Base-by-base conservation (phyloP, 2,113 vertebrate genomes). In the Gymnogyps californianus region DNA sequence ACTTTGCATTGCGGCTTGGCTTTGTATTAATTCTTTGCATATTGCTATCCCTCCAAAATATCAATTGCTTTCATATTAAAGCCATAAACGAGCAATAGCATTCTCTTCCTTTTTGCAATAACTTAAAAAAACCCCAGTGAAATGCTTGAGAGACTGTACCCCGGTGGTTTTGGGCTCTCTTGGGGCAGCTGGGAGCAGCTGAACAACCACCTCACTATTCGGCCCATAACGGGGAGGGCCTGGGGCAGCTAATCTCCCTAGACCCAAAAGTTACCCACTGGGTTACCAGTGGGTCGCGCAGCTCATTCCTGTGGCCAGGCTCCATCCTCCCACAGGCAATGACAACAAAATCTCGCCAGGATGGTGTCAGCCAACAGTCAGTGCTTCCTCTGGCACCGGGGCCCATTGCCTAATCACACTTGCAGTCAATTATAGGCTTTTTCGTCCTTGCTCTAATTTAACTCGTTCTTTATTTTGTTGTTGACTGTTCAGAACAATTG, bases 191-290 rank as follows among this genome's bases (percentile, higher is more conserved):
- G 32, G 57, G 21, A 59, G 57, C 20, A 59, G 34, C 57, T 59
- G 57, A 59, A 59, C 57, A 59, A n/a, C 57, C 57, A 59, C 34
- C 19, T 21, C 34, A n/a, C 57, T 59, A 24, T 59, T 59, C 3
- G 21, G 34, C 38, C 36, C 42, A 52, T 96, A 84, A 93, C 26
- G 58, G 74, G 94, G 95, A 93, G 91, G 95, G 87, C 89, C 87
- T 57, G 89, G 86, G 80, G 34, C 77, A 55, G 76, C 66, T 20
- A 61, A 71, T 69, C 78, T 77, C 87, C 17, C 11, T 21, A 34
- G 86, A 75, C 90, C 92, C 57, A 59, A 59, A 59, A 59, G 32
- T 38, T 38, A 38, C 38, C 38, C 32, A 66, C 44, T 32, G 47
- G 75, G 54, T 55, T 34, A 52, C n/a, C 57, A 83, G 52, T 82